A percentile compares a stretch with the other conserved stretches of the same genome.
Evolutionary conservation across 1,140 invertebrate genomes (phyloP).

Genomic region (Teleogryllus occipitalis): DNA sequence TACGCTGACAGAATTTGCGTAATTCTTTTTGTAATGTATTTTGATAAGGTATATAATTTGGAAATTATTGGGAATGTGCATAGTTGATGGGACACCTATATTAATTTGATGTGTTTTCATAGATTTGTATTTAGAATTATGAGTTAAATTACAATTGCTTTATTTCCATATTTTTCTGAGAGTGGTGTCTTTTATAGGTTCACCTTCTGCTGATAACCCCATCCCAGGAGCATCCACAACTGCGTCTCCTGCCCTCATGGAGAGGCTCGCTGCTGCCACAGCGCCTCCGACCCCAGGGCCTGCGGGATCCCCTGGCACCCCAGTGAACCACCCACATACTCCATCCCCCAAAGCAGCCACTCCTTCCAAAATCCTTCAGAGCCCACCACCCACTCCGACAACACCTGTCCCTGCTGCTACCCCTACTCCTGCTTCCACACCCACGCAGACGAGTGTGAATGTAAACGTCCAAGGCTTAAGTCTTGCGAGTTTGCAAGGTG

Average conservation of each 20-base stretch:
- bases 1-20: no score
- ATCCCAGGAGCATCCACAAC: constrained; percentile 43
- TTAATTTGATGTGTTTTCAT: no score
- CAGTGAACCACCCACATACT: constrained; percentile 20
- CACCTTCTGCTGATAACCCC: constrained; percentile 50
- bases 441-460: constrained; percentile 35
- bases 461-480: constrained; percentile 60
- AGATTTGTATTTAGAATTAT: no score
- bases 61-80: no score
- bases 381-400: constrained; percentile 17
- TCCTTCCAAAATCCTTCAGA: constrained; percentile 22
- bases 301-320: constrained; percentile 25
- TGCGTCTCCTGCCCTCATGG: constrained; percentile 44
- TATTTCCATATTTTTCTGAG: no score
- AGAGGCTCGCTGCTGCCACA: constrained; percentile 44
- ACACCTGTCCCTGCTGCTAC: constrained; percentile 16
- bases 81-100: no score
- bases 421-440: constrained; percentile 22
- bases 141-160: no score
- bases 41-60: no score
- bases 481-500: constrained; percentile 59
- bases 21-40: no score
- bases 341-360: constrained; percentile 25
- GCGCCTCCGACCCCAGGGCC: constrained; percentile 12
- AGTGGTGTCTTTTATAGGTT: constrained; percentile 35